Percentiles rank a stretch among this genome's conserved stretches.
Conservation (phyloP, 2,113 vertebrate species). For the Grantiella picta region DNA sequence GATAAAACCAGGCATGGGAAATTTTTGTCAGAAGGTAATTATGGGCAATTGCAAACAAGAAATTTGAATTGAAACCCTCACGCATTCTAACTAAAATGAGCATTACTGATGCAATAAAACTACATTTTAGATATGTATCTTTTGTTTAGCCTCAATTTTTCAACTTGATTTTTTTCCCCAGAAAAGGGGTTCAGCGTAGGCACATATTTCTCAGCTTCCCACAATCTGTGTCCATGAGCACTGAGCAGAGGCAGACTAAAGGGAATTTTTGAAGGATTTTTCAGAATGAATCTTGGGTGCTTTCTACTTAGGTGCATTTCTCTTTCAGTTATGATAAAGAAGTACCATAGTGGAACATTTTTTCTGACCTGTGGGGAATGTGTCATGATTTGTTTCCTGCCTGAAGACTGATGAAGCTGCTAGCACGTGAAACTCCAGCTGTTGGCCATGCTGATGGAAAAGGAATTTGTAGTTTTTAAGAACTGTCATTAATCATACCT, state of each 20-base stretch:
- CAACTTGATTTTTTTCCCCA: neutral
- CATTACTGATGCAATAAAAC: neutral
- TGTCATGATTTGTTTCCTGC: constrained; percentile 33
- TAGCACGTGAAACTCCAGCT: neutral
- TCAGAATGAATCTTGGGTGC: constrained; percentile 38
- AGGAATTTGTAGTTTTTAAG: constrained; percentile 46
- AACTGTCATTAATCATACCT: constrained; percentile 25
- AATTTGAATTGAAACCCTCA: neutral
- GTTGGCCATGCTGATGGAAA: constrained; percentile 10
- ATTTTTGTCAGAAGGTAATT: neutral
- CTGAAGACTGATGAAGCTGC: constrained; percentile 48
- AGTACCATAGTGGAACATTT: neutral
- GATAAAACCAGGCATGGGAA: neutral
- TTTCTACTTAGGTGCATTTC: constrained; percentile 49
- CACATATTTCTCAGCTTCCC: neutral
- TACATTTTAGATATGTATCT: neutral
- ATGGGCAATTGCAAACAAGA: neutral
- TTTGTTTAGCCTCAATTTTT: neutral
- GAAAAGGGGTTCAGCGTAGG: neutral
- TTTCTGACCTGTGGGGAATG: constrained; percentile 24
- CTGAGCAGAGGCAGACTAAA: neutral
- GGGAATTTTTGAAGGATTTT: constrained; percentile 42
- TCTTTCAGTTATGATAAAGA: constrained; percentile 34
- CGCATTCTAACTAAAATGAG: neutral
- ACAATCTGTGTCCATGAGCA: neutral